Base-by-base conservation (phyloP, 2,888 invertebrate genomes). In the Reticulitermes lucifugus region DNA sequence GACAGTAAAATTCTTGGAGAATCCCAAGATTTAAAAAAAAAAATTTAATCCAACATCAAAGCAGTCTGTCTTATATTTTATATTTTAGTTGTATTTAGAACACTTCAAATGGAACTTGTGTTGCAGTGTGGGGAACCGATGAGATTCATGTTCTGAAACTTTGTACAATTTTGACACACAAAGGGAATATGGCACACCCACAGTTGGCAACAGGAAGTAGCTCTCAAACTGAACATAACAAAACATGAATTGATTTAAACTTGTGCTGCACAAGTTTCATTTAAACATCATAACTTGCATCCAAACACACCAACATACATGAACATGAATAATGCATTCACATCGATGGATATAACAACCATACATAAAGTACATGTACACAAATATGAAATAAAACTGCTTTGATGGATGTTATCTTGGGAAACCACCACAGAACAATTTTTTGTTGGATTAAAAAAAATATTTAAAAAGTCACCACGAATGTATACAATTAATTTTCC, bases 1-100 rank as follows among this genome's bases (percentile, higher is more conserved):
- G 92, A 92, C 92, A 92, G 92, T 88, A 87, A 87, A 87, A 87
- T 88, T 86, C 88, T 88, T 87, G 88, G 88, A 87, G 85, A 86
- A 85, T 84, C 87, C 65, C 65, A 65, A 65, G 65, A 65, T 65
- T 41, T 46, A 22, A 79, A 79, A 46, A 35, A 35, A 79, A 79
- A 79, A 79, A 51, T 46, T 51, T 79, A 51, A 79, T 79, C 79
- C 55, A 79, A 86, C 85, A 86, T 87, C 87, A 86, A 87, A 87
- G 87, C 87, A 86, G 86, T 87, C 85, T 86, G 85, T 82, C 85
- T 84, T 84, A 85, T 85, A 84, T 77, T 73, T 70, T 83, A 55
- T 55, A 18, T 65, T 51, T 83, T 83, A 51, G 46, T 51, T 51
- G 9, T 51, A 6, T 65, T 65, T 65, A 65, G 65, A 65, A 65